These are phyloP conservation scores for Caenorhabditis panamensis DNA, from an alignment of 2,888 invertebrate species.

Conservation along the genomic window DNA sequence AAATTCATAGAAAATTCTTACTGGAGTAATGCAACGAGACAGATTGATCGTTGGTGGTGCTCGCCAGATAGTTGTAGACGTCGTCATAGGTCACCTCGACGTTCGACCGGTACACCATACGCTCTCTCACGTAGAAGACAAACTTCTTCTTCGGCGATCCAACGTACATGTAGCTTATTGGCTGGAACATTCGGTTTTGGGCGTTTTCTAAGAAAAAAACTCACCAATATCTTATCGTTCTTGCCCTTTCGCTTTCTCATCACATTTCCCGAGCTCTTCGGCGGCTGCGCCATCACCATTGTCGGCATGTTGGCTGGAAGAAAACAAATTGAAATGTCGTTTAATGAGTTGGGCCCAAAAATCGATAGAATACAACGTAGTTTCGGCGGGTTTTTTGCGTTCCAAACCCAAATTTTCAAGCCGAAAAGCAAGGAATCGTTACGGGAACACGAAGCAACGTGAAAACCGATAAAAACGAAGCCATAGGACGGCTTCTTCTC, in stretches of 20 bases:
- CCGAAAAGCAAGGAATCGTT: background rate
- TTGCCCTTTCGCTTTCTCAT: conserved; percentile 30
- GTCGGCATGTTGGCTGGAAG: conserved; percentile 52
- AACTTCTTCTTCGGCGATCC: conserved; percentile 33
- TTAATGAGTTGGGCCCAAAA: background rate
- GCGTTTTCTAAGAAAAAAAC: too few relatives aligned
- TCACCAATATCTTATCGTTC: conserved; percentile 43
- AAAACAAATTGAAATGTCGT: background rate
- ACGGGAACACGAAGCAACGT: background rate
- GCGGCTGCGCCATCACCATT: conserved; percentile 60
- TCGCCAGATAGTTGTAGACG: conserved; percentile 37
- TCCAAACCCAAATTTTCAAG: background rate
- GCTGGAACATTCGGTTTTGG: too few relatives aligned
- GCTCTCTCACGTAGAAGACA: conserved; percentile 53
- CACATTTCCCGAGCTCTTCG: conserved; percentile 17
- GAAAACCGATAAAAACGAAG: background rate
- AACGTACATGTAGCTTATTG: conserved; percentile 51
- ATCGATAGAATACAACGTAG: background rate
- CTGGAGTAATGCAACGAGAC: conserved; percentile 56
- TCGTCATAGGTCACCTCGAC: conserved; percentile 57
- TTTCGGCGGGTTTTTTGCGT: background rate
- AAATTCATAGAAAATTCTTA: too few relatives aligned
- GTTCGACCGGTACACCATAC: conserved; percentile 47
- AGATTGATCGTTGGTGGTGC: conserved; percentile 19
- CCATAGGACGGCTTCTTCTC: background rate